Evolutionary conservation across 1,140 invertebrate genomes (phyloP).

Genomic region (Caligus rogercresseyi): DNA sequence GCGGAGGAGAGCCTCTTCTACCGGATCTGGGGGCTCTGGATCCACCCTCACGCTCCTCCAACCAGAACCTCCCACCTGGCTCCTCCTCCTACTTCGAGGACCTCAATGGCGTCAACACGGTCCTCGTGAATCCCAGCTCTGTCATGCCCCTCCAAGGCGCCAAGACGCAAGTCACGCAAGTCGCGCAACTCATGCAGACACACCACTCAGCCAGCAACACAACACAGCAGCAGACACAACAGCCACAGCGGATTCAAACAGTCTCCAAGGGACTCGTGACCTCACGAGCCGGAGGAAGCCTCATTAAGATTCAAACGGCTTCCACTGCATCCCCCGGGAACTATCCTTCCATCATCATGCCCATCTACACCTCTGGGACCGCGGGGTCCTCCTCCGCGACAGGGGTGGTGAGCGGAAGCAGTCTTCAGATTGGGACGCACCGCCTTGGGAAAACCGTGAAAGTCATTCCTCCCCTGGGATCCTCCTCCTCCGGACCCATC

Average conservation of each 20-base stretch:
- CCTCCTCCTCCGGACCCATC: too few relatives aligned
- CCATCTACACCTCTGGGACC: not conserved
- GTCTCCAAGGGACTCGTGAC: too few relatives aligned
- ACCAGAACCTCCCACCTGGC: constrained; percentile 24
- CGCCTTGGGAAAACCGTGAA: constrained; percentile 7
- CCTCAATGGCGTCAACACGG: constrained; percentile 46
- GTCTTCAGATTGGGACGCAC: too few relatives aligned
- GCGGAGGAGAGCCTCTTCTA: constrained; percentile 10
- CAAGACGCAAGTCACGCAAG: constrained; percentile 13
- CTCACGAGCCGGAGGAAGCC: too few relatives aligned
- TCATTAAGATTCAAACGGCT: not conserved
- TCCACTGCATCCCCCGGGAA: not conserved
- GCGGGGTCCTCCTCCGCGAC: not conserved
- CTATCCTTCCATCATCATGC: not conserved
- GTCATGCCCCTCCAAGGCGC: constrained; percentile 37
- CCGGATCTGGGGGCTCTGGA: constrained; percentile 24
- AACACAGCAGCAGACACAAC: not conserved
- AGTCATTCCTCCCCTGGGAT: constrained; percentile 9
- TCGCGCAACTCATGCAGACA: constrained; percentile 21
- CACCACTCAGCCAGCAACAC: not conserved
- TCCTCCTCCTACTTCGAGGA: constrained; percentile 45
- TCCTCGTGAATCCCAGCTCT: constrained; percentile 59
- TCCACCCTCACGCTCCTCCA: constrained; percentile 21
- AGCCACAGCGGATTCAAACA: not conserved
- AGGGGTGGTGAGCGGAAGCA: too few relatives aligned